Percentiles rank a stretch among this genome's conserved stretches.
These are phyloP conservation scores for Centropus bengalensis DNA, from an alignment of 2,113 vertebrate species.

Conservation along the genomic window DNA sequence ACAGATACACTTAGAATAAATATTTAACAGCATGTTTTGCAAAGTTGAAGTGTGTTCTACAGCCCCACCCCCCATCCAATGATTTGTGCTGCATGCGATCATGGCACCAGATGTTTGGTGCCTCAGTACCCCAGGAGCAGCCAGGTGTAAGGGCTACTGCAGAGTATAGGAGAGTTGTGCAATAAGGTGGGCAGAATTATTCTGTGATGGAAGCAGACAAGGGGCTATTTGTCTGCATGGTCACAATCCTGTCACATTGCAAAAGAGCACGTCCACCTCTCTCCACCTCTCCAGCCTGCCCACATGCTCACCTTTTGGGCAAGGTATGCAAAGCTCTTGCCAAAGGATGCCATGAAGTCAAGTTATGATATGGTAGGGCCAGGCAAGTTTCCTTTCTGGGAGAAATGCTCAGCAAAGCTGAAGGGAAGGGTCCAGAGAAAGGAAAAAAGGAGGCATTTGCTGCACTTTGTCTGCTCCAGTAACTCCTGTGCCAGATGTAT, in stretches of 20 bases:
- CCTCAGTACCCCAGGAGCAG: not conserved
- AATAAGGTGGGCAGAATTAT: not conserved
- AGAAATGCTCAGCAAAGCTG: not conserved
- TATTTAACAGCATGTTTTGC: constrained; percentile 45
- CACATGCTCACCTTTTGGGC: not conserved
- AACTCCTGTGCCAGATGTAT: constrained; percentile 47
- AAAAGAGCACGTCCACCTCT: not conserved
- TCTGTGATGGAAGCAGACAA: not conserved
- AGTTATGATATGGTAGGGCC: not conserved
- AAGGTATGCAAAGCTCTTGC: not conserved
- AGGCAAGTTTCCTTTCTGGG: not conserved
- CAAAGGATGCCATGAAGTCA: not conserved
- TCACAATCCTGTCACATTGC: not conserved
- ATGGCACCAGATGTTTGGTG: not conserved
- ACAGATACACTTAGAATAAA: constrained; percentile 50
- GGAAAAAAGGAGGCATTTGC: constrained; percentile 23
- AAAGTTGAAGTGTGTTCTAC: constrained; percentile 24
- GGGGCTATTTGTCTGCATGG: not conserved
- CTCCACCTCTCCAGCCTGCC: not conserved
- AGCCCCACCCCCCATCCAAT: not conserved
- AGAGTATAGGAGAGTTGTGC: not conserved
- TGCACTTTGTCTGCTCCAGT: constrained; percentile 47
- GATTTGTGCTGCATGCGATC: not conserved
- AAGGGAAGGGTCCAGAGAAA: not conserved
- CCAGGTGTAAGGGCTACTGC: not conserved